Base-by-base conservation (phyloP, 2,888 invertebrate species). In the Amblyjoppa proteus region DNA sequence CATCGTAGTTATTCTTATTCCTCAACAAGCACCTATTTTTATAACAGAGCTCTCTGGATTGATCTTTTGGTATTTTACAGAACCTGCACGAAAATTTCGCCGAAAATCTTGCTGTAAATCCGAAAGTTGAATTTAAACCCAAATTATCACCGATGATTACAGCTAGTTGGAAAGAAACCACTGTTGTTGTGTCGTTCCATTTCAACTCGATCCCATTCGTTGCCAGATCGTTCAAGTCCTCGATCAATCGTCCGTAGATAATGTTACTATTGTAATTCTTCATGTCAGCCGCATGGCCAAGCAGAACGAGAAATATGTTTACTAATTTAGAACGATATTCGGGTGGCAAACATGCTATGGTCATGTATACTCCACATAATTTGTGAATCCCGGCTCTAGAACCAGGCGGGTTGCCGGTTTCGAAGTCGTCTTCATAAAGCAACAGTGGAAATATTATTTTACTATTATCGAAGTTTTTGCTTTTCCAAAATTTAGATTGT, bases 1-100 rank as follows among this genome's bases (percentile, higher is more conserved):
- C 25, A 2, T 6, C 4, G 51, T 83, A 83, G 41, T 78, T 77
- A 3, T 16, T 25, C 66, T 6, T 20, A n/a, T 58, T 66, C 53
- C 83, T 58, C 41, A 51, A 20, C 4, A 56, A 38, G 16, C 66
- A 31, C 3, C 4, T 25, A 7, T n/a, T 9, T 31, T 53, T 66
- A 31, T 45, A n/a, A 0, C 41, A 53, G 3, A 80, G 56, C 5
- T 56, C 4, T 45, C 38, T 56, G 5, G 73, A 80, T 53, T 41
- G 38, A 31, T 49, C 0, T 66, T 80, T 80, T 31, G 66, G 31
- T 4, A 53, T 13, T 31, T 66, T 81, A 56, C 85, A 86, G 28
- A 85, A 85, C 34, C 85, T 51, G 58, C 85, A 87, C 9, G 61
- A 77, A 79, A 70, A 86, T 41, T 85, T 86, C 20, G 79, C 83